Evolutionary conservation across 2,888 invertebrate genomes (phyloP).

Genomic region (Eledone cirrhosa): DNA sequence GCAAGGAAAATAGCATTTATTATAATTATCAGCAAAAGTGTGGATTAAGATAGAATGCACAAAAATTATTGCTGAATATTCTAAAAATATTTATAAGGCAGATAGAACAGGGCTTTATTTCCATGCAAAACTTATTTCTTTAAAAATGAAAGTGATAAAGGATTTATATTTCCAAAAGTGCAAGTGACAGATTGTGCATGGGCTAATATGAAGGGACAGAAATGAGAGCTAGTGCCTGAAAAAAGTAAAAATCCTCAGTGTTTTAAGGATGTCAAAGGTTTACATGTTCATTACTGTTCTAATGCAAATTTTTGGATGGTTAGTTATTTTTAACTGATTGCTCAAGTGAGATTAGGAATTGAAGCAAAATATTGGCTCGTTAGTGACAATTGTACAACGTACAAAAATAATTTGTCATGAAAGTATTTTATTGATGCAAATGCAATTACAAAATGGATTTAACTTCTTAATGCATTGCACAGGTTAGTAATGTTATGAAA

Average conservation of each 20-base stretch:
- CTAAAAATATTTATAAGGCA: not conserved
- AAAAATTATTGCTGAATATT: slow-evolving; percentile 3
- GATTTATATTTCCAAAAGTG: not conserved
- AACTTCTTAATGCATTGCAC: slow-evolving; percentile 11
- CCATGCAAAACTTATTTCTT: not conserved
- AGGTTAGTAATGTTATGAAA: not conserved
- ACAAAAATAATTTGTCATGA: no score
- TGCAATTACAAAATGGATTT: not conserved
- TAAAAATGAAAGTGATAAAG: not conserved
- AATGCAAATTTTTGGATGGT: not conserved
- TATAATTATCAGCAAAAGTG: no score
- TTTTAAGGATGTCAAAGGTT: not conserved
- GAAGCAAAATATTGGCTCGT: not conserved
- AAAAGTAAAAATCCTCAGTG: slow-evolving; percentile 2
- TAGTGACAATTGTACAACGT: not conserved
- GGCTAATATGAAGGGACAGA: slow-evolving; percentile 5
- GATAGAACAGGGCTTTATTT: not conserved
- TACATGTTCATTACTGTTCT: not conserved
- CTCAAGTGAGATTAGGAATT: not conserved
- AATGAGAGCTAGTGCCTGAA: not conserved
- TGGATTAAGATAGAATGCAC: not conserved
- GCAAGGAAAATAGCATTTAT: not conserved
- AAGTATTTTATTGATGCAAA: not conserved
- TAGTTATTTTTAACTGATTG: not conserved
- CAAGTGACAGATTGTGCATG: not conserved